Base-by-base conservation (phyloP, 2,113 vertebrate genomes). In the Zapornia atra region DNA sequence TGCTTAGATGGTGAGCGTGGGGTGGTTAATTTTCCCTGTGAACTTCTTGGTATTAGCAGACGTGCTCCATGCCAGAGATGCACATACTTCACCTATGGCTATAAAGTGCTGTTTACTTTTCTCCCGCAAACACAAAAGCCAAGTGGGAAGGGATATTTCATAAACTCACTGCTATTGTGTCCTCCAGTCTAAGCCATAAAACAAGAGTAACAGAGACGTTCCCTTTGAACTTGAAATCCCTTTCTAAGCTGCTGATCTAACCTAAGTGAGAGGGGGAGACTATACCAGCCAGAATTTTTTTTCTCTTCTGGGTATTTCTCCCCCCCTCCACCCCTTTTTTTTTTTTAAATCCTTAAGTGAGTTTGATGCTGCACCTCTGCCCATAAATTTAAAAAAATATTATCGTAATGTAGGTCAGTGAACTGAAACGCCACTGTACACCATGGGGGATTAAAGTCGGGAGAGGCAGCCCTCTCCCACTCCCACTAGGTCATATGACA, bases 351-450 rank as follows among this genome's bases (percentile, higher is more conserved):
- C 88, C 80, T 95, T 88, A 95, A 98, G 94, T 93, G 94, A 96
- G 96, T 96, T 97, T 96, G 88, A 63, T 94, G 90, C 96, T 94
- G 89, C 94, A 96, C 97, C 96, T 97, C 95, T 96, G 91, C 96
- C 96, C 83, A 88, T 96, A 97, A 97, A 93, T 97, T 97, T 96
- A 85, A 90, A 92, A 97, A 95, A 97, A 97, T 97, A 97, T 96
- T 97, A 95, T 97, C 64, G 64, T 97, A 96, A 94, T 98, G 96
- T 98, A 97, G 96, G 97, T 98, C 97, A 97, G 94, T 96, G 96
- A 97, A 97, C 97, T 93, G 90, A 97, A 95, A 82, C 69, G 86
- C 96, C 96, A 96, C 96, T 95, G 86, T 96, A 96, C 94, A 87
- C 91, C 86, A 36, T 65, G 79, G 88, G 87, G 96, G 97, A 93